These are phyloP conservation scores for Sebastes trivittatus DNA, from an alignment of 2,797 vertebrate species.

Conservation along the genomic window DNA sequence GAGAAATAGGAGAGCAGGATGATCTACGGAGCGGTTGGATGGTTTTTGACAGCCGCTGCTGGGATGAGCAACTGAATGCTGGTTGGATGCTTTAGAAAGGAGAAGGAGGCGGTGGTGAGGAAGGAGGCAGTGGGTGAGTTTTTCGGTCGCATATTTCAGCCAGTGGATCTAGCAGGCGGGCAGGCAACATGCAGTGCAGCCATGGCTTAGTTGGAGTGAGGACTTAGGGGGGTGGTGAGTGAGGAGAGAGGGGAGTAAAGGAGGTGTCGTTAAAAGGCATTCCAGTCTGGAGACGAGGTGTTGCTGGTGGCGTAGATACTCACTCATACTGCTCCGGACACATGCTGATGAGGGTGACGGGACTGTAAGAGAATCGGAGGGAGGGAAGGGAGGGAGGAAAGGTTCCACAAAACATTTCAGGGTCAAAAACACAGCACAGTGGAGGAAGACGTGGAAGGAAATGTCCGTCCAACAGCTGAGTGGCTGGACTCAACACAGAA, in stretches of 20 bases:
- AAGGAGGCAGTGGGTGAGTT: slow-evolving; percentile 23
- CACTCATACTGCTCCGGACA: slow-evolving; percentile 99
- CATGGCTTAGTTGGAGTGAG: slow-evolving; percentile 37
- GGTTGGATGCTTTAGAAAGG: slow-evolving; percentile 54
- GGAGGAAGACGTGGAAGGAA: slow-evolving; percentile 24
- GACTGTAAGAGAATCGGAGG: slow-evolving; percentile 84
- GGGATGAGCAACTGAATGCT: slow-evolving; percentile 46
- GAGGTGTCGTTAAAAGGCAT: slow-evolving; percentile 55
- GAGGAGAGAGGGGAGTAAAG: slow-evolving; percentile 15
- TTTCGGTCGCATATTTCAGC: slow-evolving; percentile 49
- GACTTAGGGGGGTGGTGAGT: not conserved
- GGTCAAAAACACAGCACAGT: slow-evolving; percentile 63
- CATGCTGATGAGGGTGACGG: slow-evolving; percentile 99
- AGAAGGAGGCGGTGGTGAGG: slow-evolving; percentile 20
- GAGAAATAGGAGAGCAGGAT: slow-evolving; percentile 41
- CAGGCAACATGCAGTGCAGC: slow-evolving; percentile 72
- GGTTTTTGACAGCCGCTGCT: slow-evolving; percentile 53
- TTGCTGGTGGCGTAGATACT: slow-evolving; percentile 83
- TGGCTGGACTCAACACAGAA: not conserved
- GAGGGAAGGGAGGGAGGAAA: slow-evolving; percentile 55
- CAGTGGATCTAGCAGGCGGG: slow-evolving; percentile 53
- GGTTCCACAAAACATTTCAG: slow-evolving; percentile 67
- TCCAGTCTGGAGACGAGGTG: slow-evolving; percentile 57
- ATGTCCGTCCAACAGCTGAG: slow-evolving; percentile 12
- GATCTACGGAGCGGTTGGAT: slow-evolving; percentile 61